Conservation (phyloP, 2,888 invertebrate genomes). For the Bhutanitis thaidina region DNA sequence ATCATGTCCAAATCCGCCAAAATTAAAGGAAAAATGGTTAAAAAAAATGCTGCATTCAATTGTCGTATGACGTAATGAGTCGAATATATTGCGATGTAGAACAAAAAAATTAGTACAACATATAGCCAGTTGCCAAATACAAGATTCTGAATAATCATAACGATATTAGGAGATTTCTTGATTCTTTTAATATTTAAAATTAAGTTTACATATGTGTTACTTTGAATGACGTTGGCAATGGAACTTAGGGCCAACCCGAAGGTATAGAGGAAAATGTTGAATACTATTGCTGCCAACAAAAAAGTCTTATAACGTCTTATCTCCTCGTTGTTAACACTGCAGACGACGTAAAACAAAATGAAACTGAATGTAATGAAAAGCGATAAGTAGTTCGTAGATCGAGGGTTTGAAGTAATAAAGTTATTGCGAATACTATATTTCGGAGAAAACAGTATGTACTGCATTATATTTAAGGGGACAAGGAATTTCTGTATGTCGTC, state of each 20-base stretch:
- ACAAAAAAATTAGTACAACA: background rate
- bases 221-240: background rate
- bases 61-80: background rate
- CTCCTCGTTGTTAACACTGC: background rate
- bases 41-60: background rate
- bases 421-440: conserved; percentile 9
- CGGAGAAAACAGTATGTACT: background rate
- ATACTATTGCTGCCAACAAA: background rate
- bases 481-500: conserved; percentile 3
- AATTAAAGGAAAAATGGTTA: background rate
- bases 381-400: background rate
- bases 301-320: background rate
- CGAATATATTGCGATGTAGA: background rate
- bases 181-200: background rate
- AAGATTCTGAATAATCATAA: background rate
- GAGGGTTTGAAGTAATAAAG: conserved; percentile 4
- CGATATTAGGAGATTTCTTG: background rate
- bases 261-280: background rate
- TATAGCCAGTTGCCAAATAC: background rate
- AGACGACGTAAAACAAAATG: background rate
- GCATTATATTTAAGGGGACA: conserved; percentile 1
- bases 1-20: background rate
- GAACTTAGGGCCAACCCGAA: background rate
- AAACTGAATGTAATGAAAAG: background rate
- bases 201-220: background rate